Conservation (phyloP, 2,888 invertebrate species). For the Pteria penguin region DNA sequence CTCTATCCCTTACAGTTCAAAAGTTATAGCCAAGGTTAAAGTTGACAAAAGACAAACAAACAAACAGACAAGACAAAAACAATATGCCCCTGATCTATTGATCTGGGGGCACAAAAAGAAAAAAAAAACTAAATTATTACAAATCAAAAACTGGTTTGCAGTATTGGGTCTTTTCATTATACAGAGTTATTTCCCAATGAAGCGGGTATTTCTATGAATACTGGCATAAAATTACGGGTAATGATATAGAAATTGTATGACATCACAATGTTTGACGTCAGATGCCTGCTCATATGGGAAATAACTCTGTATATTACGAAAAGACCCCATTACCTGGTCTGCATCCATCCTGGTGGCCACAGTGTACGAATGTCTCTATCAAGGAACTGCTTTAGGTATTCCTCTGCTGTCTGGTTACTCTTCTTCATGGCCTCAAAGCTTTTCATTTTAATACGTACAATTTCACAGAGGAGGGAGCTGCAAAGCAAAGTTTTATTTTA, state of each 20-base stretch:
- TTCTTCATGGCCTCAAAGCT: conserved; percentile 81
- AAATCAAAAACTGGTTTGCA: not conserved
- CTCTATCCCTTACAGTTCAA: no score
- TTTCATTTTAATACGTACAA: conserved; percentile 80
- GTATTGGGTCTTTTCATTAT: no score
- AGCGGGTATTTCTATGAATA: not conserved
- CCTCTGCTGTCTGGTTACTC: conserved; percentile 79
- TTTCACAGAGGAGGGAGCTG: conserved; percentile 77
- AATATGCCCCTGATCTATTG: no score
- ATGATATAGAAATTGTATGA: no score
- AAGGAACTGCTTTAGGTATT: conserved; percentile 83
- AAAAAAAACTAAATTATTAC: not conserved
- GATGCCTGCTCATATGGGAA: no score
- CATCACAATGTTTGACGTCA: no score
- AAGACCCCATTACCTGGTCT: conserved; percentile 80
- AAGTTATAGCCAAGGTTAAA: no score
- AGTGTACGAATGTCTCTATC: conserved; percentile 84
- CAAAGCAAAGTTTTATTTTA: no score
- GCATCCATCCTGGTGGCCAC: conserved; percentile 87
- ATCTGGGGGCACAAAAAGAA: not conserved
- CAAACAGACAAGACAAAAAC: no score
- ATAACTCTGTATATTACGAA: no score
- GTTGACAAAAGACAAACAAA: no score
- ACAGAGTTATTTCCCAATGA: not conserved
- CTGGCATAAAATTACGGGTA: not conserved